Base-by-base conservation (phyloP, 2,888 invertebrate species). In the Caenorhabditis parvicauda region DNA sequence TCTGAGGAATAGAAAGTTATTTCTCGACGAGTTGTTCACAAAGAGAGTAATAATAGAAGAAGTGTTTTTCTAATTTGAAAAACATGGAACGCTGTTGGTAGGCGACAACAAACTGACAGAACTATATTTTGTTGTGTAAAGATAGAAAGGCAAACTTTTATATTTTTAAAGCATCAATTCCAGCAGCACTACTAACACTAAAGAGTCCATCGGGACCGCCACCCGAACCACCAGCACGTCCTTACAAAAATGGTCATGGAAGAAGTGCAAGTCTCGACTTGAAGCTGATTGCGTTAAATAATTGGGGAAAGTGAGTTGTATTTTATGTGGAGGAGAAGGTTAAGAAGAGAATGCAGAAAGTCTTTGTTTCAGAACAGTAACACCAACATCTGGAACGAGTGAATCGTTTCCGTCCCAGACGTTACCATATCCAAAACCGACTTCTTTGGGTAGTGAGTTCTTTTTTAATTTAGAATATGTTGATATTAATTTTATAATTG, bases 221-320 rank as follows among this genome's bases (percentile, higher is more conserved):
- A 28, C 80, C 80, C 21, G 58, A 59, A 19, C 80, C 80, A 2
- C 80, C 80, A 19, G 67, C 70, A 1, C 68, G 80, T 6, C 72
- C 76, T 4, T 45, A 55, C 17, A 70, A 72, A 39, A 49, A 57
- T 32, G 75, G 77, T 6, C 79, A 79, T 48, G 73, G 67, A 32
- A 53, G 79, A 35, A 74, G 74, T 50, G 77, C 73, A 6, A 76
- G 76, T 46, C 52, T 79, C 14, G 79, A 79, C 53, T 58, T 79
- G 52, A 77, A 77, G 45, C 46, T 56, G 12, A 56, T 63, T 7
- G 52, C 54, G 5, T 19, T 51, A 24, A 53, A 53, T 14, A 42
- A 42, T 41, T 12, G 41, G n/a, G n/a, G 35, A n/a, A n/a, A 12
- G 9, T 32, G 35, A 32, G 35, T 32, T 32, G 9, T n/a, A n/a